Conservation (phyloP, 2,888 invertebrate species). For the Prionchulus punctatus region DNA sequence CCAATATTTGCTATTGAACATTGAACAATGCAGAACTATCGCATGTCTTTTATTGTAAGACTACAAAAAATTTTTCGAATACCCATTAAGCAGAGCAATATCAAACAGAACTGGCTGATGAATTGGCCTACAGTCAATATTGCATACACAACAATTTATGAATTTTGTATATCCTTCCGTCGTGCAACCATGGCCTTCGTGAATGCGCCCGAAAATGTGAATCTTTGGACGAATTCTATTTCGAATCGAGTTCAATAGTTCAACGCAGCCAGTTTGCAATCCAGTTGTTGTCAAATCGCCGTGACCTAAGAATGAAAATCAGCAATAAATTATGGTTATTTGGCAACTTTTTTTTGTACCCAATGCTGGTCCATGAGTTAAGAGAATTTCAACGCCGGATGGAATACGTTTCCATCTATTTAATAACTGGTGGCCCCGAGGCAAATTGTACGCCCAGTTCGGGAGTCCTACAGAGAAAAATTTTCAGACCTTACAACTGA, state of each 20-base stretch:
- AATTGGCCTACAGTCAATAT: conserved; percentile 54
- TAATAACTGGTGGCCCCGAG: conserved; percentile 51
- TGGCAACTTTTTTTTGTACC: too few species aligned
- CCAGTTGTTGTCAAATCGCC: conserved; percentile 58
- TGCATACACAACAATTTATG: conserved; percentile 65
- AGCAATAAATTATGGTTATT: too few species aligned
- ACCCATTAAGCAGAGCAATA: conserved; percentile 36
- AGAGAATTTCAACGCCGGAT: conserved; percentile 52
- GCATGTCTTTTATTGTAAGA: too few species aligned
- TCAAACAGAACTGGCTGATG: conserved; percentile 67
- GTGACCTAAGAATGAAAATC: too few species aligned
- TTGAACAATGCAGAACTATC: too few species aligned
- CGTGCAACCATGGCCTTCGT: conserved; percentile 67
- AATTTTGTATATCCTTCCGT: conserved; percentile 65
- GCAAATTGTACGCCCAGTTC: conserved; percentile 67
- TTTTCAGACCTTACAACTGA: too few species aligned
- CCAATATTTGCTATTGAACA: too few species aligned
- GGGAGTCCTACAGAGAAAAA: too few species aligned
- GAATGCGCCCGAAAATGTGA: conserved; percentile 69
- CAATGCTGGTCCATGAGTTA: conserved; percentile 65
- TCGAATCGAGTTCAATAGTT: conserved; percentile 55
- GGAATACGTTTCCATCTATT: conserved; percentile 67
- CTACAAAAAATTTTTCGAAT: too few species aligned
- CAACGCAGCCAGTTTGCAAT: conserved; percentile 61
- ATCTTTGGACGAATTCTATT: conserved; percentile 59